Evolutionary conservation across 1,140 invertebrate species (phyloP), one percentile per base, ranked within the genome.

Genomic region (Wiebesia pumilae): DNA sequence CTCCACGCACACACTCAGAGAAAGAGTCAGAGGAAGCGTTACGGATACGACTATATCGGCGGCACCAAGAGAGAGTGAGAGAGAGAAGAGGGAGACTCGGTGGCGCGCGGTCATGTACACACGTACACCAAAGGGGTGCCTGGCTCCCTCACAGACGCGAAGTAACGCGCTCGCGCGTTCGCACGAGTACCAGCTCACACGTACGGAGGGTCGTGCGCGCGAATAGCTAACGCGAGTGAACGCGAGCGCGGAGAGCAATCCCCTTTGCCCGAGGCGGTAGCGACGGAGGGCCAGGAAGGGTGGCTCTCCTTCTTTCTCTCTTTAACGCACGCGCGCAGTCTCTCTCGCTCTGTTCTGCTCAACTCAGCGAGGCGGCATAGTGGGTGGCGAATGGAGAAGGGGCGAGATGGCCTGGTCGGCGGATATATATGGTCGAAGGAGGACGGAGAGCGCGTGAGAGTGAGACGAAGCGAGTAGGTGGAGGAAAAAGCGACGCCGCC

Each of bases 401-500:
- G 82, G 81, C 65, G 88, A 81, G 83, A 79, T 78, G 40, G 75
- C n/a, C 83, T 84, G 54, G 24, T 78, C 73, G 62, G 10, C 30
- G 58, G 51, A 84, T 84, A 84, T 79, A 67, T 79, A 79, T 58
- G 75, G 27, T 54, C 75, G 69, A 83, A 82, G 83, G 81, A 82
- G 86, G 84, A 81, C 77, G 87, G 88, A 83, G 88, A 88, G 71
- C 77, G 69, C 43, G 83, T 83, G 62, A 87, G 84, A 84, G 84
- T 81, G 71, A 81, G 85, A 71, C 75, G 62, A 81, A 82, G 86
- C 86, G 33, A 87, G 79, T 87, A 87, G 88, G 85, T 75, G 88
- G 90, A 90, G 88, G 87, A 90, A 88, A 89, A 87, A 89, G 87
- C 87, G 88, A 89, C 85, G 87, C 83, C 62, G 85, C 83, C 67